These are phyloP conservation scores for Agraylea sexmaculata DNA, from an alignment of 1,140 invertebrate species.

Conservation along the genomic window DNA sequence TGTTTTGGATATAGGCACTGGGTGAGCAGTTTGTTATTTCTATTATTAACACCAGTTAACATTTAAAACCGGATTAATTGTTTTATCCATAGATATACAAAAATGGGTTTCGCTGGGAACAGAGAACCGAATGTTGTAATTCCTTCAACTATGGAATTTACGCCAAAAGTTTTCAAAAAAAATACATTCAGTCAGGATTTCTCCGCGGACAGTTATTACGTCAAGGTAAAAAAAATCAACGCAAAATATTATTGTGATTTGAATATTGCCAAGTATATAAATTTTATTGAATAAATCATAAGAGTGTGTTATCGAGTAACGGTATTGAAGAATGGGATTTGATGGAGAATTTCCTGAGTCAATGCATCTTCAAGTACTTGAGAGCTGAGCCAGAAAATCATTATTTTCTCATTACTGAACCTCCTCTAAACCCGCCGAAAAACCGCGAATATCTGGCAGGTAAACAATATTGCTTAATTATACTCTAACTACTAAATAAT, in stretches of 20 bases:
- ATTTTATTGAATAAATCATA: slow-evolving; percentile 88
- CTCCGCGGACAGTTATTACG: slow-evolving; percentile 84
- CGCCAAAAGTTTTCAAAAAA: slow-evolving; percentile 87
- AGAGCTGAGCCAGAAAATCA: slow-evolving; percentile 98
- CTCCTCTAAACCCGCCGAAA: slow-evolving; percentile 97
- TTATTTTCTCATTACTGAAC: slow-evolving; percentile 95
- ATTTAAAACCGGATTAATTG: slow-evolving; percentile 11
- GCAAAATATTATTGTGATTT: not conserved
- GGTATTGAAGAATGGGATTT: slow-evolving; percentile 99
- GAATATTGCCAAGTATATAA: slow-evolving; percentile 2
- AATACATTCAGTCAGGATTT: slow-evolving; percentile 80
- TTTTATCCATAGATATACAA: slow-evolving; percentile 73
- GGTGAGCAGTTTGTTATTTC: slow-evolving; percentile 49
- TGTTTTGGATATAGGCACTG: slow-evolving; percentile 97
- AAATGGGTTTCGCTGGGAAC: slow-evolving; percentile 96
- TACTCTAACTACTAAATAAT: too few relatives aligned
- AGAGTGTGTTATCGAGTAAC: too few relatives aligned
- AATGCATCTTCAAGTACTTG: slow-evolving; percentile 98
- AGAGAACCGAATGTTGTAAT: slow-evolving; percentile 98
- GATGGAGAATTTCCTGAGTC: slow-evolving; percentile 97
- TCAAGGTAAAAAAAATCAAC: slow-evolving; percentile 57
- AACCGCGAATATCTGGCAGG: slow-evolving; percentile 98
- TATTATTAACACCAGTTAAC: slow-evolving; percentile 1
- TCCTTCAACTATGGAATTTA: slow-evolving; percentile 93
- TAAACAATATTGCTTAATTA: too few relatives aligned